Evolutionary conservation across 1,140 invertebrate genomes (phyloP), one percentile per base, ranked within the genome.

Genomic region (Scaptodrosophila lebanonensis): DNA sequence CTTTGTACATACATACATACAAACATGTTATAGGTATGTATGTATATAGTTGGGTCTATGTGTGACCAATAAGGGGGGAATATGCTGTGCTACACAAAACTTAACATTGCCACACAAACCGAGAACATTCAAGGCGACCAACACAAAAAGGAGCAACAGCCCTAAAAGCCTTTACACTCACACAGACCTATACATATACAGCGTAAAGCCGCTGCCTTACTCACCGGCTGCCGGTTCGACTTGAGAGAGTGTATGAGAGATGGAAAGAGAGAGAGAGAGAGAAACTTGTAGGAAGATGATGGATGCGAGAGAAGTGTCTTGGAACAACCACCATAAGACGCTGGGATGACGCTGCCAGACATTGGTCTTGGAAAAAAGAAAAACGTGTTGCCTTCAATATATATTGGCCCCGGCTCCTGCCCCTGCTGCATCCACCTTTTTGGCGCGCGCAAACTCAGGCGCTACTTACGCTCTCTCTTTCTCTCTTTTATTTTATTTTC

Each of bases 391-490:
- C 22, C 22, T 8, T n/a, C n/a, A n/a, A n/a, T n/a, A n/a, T n/a
- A n/a, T n/a, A 36, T 13, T 20, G 17, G 36, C 20, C 49, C 38
- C 35, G 57, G 20, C 48, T 38, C 15, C 17, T 42, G 48, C 48
- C 25, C 43, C 22, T 39, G n/a, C 54, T 66, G 39, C 51, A 66
- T 50, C 61, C 57, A 61, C 50, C 59, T 30, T 58, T 76, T 70
- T 76, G 62, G 71, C 71, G 71, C 67, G 67, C 71, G 71, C 71
- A 76, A 70, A 71, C 60, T 60, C 66, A 72, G 71, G 68, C 62
- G 72, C 60, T 63, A 51, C 20, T 47, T 50, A 51, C 48, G 32
- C 18, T 8, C 27, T 48, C 17, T 48, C 44, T 33, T 33, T 22
- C 3, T 8, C 22, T 54, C 44, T 48, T 47, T 33, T n/a, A n/a